Percentiles rank a stretch among this genome's conserved stretches.
These are phyloP conservation scores for Steinernema feltiae DNA, from an alignment of 1,140 invertebrate genomes.

Conservation along the genomic window DNA sequence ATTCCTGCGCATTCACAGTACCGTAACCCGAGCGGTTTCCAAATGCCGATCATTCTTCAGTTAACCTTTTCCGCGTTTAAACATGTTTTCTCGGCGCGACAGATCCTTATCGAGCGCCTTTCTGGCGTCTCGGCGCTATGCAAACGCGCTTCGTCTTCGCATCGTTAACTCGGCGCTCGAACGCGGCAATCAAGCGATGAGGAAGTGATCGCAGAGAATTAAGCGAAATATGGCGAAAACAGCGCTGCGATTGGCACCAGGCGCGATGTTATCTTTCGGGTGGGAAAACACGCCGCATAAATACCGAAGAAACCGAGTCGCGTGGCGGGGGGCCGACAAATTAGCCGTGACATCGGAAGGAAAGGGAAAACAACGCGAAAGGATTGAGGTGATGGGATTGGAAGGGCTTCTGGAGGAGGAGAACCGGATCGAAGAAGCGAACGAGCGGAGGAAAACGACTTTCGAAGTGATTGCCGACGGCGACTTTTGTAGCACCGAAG, in stretches of 20 bases:
- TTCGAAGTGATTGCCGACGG: background rate
- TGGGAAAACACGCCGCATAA: background rate
- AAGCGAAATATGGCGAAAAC: background rate
- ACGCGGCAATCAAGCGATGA: background rate
- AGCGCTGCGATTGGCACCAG: background rate
- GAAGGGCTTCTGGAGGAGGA: background rate
- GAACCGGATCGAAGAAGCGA: background rate
- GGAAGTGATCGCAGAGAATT: background rate
- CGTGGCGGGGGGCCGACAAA: constrained; percentile 1
- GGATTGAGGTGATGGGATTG: background rate
- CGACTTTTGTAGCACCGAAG: constrained; percentile 1
- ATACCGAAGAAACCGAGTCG: background rate
- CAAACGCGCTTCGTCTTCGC: background rate
- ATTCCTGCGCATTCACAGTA: no score
- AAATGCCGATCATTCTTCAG: background rate
- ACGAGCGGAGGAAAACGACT: no score
- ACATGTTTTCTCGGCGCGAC: background rate
- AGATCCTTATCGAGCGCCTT: background rate
- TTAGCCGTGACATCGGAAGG: background rate
- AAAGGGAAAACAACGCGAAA: background rate
- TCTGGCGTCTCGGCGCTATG: background rate
- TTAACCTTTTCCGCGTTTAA: background rate
- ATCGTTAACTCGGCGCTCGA: background rate
- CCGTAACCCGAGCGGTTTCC: background rate
- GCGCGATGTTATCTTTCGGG: background rate